phyloP scores from a whole-genome alignment of 2,888 invertebrate genomes.

The Pristionchus japonicus region DNA sequence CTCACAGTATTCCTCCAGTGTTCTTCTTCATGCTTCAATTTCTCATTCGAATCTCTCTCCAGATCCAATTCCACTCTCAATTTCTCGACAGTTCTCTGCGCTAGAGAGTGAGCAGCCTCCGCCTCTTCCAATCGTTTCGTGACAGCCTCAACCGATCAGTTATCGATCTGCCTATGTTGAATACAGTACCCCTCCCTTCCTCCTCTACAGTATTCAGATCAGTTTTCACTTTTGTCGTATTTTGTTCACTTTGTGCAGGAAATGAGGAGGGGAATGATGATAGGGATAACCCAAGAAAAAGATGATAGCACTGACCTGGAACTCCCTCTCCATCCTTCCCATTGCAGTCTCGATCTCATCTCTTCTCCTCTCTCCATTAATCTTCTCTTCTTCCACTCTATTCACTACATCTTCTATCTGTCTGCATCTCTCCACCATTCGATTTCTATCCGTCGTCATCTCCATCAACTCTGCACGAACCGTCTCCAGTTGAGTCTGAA shows the following conservation, averaged over 20 bases:
- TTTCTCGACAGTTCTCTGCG: slow-evolving; percentile 20
- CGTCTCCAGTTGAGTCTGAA: slow-evolving; percentile 53
- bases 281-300: no score
- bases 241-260: no score
- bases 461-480: slow-evolving; percentile 47
- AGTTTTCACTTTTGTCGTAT: neutral
- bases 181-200: no score
- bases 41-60: slow-evolving; percentile 51
- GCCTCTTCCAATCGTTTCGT: slow-evolving; percentile 23
- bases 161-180: neutral
- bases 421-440: slow-evolving; percentile 33
- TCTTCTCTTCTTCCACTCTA: slow-evolving; percentile 47
- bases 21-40: slow-evolving; percentile 53
- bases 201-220: neutral
- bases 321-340: slow-evolving; percentile 26
- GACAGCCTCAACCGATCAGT: neutral
- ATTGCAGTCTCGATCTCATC: neutral
- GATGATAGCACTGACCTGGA: slow-evolving; percentile 23
- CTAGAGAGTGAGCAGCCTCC: neutral
- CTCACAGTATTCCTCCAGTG: slow-evolving; percentile 58
- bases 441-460: slow-evolving; percentile 48
- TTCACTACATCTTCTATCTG: slow-evolving; percentile 48
- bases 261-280: no score
- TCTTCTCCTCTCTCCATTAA: slow-evolving; percentile 10
- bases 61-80: slow-evolving; percentile 39